These are phyloP conservation scores for Pagrus major DNA, from an alignment of 2,113 vertebrate species.

Conservation along the genomic window DNA sequence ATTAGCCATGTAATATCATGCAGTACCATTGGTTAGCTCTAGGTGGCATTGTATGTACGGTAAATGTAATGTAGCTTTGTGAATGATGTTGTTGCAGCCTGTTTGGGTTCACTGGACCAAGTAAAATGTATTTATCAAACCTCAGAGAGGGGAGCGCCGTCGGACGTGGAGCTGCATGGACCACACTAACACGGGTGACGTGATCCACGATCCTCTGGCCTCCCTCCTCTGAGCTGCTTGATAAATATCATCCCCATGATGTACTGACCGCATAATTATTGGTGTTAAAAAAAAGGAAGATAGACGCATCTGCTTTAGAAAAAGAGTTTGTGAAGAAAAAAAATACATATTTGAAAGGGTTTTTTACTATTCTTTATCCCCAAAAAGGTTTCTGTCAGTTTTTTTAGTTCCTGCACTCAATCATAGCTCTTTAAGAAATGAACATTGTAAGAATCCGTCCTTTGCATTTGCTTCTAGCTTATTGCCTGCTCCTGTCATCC, in stretches of 20 bases:
- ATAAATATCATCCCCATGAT: constrained; percentile 50
- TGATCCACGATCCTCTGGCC: constrained; percentile 62
- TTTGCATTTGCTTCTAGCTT: constrained; percentile 69
- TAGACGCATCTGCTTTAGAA: constrained; percentile 35
- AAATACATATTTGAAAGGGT: constrained; percentile 1
- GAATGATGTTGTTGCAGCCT: constrained; percentile 80
- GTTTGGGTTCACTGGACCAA: constrained; percentile 68
- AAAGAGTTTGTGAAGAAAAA: constrained; percentile 39
- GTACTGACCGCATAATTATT: constrained; percentile 62
- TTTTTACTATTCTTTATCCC: constrained; percentile 50
- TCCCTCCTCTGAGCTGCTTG: constrained; percentile 30
- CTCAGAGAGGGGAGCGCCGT: constrained; percentile 42
- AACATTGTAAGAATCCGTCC: constrained; percentile 53
- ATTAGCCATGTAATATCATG: constrained; percentile 72
- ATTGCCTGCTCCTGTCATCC: constrained; percentile 57
- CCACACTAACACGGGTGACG: constrained; percentile 68
- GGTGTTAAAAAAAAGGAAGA: constrained; percentile 51
- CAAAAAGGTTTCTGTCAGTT: neutral
- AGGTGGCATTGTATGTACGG: constrained; percentile 79
- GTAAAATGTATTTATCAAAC: constrained; percentile 36
- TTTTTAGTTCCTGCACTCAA: constrained; percentile 40
- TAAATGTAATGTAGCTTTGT: constrained; percentile 83
- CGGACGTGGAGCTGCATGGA: constrained; percentile 70
- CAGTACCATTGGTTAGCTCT: constrained; percentile 76
- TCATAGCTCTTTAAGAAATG: constrained; percentile 35